These are phyloP conservation scores for Agrypnus murinus DNA, from an alignment of 2,888 invertebrate species.

Conservation along the genomic window DNA sequence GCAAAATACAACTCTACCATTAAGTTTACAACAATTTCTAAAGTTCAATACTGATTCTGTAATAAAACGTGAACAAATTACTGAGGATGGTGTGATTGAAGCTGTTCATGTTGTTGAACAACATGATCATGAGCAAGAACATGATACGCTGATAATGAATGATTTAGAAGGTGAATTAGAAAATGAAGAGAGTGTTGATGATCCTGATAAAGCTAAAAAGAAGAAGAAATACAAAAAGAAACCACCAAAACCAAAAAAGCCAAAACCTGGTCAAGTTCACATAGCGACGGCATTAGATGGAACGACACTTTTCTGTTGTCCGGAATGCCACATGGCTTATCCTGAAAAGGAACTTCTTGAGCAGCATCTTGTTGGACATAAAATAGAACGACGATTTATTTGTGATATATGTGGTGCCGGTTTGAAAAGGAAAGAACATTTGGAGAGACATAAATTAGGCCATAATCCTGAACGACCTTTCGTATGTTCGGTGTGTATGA, in stretches of 20 bases:
- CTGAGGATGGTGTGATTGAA: constrained; percentile 72
- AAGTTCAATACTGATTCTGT: constrained; percentile 76
- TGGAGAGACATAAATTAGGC: constrained; percentile 86
- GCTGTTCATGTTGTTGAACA: constrained; percentile 71
- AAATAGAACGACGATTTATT: constrained; percentile 86
- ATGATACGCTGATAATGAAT: constrained; percentile 66
- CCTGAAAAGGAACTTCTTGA: constrained; percentile 87
- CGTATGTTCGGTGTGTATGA: constrained; percentile 84
- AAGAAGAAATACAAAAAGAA: constrained; percentile 90
- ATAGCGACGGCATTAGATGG: constrained; percentile 85
- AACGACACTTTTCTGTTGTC: constrained; percentile 84
- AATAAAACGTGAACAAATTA: constrained; percentile 72
- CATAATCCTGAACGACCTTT: constrained; percentile 88
- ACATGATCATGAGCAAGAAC: constrained; percentile 63
- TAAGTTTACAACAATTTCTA: constrained; percentile 77
- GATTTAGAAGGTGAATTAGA: constrained; percentile 68
- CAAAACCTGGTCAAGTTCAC: constrained; percentile 86
- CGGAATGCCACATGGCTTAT: constrained; percentile 88
- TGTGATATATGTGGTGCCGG: constrained; percentile 87
- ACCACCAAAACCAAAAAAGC: constrained; percentile 83
- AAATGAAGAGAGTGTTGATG: constrained; percentile 66
- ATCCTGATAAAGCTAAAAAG: constrained; percentile 71
- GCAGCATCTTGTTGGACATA: constrained; percentile 84
- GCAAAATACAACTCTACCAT: constrained; percentile 71
- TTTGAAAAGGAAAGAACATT: constrained; percentile 85